Evolutionary conservation across 2,113 vertebrate species (phyloP), one percentile per base, ranked within the genome.

Genomic region (Siniperca knerii): DNA sequence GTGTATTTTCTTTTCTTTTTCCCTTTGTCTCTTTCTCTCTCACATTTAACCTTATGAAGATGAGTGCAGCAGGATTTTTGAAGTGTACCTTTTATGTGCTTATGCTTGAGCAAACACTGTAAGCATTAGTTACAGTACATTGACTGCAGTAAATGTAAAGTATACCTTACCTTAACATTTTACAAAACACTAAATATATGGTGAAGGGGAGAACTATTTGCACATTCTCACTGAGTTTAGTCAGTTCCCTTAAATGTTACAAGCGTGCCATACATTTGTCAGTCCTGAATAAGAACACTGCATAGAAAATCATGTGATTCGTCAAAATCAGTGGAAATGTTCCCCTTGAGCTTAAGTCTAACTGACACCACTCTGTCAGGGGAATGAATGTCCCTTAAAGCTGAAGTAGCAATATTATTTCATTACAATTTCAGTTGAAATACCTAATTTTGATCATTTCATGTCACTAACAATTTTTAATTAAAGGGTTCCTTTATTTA

Each of bases 291-390:
- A 65, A 79, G 23, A 85, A 78, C 29, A 40, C 35, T 72, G 44
- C 48, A 71, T 20, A 23, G 64, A 37, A 80, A 85, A 72, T 60
- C 61, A 54, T 13, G 48, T n/a, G 33, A 67, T 64, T 42, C 12
- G 8, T 79, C 55, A 74, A 60, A 77, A 46, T 25, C 75, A 70
- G 16, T 64, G 40, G 42, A 82, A 72, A 75, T 75, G 2, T 77
- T 66, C 40, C 58, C 67, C 70, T 69, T 55, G 70, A 84, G 50
- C 40, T 74, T 33, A 58, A 55, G 37, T 55, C 25, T 67, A 15
- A 23, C 48, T 55, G 72, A 77, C 71, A 70, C 16, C 42, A 64
- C 44, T 55, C 54, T 66, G 40, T 75, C 69, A 78, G 52, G 70
- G 25, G 58, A 83, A 66, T 65, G 16, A 78, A 62, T 61, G 33